Percentiles rank a stretch among this genome's conserved stretches.
phyloP scores from a whole-genome alignment of 1,140 invertebrate species.

The Sycophaga agraensis region DNA sequence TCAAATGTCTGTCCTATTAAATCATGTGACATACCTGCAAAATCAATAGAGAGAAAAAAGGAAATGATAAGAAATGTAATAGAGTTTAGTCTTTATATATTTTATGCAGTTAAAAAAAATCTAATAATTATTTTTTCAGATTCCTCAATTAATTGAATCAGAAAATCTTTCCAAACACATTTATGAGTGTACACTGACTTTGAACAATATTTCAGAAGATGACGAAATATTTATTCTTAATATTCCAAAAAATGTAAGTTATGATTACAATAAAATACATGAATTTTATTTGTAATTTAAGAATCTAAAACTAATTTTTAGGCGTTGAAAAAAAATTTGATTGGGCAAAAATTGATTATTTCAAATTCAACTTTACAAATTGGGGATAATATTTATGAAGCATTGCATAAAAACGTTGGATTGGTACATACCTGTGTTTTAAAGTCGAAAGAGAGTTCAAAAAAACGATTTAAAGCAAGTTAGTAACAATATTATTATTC shows the following conservation, averaged over 20 bases:
- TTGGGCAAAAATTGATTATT: conserved; percentile 14
- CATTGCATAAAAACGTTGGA: not conserved
- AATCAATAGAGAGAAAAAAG: too few species aligned
- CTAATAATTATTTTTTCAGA: conserved; percentile 8
- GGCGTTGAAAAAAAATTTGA: conserved; percentile 16
- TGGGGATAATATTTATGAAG: conserved; percentile 1
- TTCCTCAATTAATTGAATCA: conserved; percentile 12
- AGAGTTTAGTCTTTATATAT: too few species aligned
- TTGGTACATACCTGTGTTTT: conserved; percentile 12
- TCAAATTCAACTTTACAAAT: not conserved
- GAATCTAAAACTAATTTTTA: conserved; percentile 6
- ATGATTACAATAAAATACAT: too few species aligned
- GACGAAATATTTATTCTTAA: conserved; percentile 26
- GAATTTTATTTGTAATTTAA: not conserved
- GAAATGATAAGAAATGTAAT: too few species aligned
- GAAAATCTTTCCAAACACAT: conserved; percentile 3
- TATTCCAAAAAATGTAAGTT: conserved; percentile 20
- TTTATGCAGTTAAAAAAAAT: not conserved
- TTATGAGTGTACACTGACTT: not conserved
- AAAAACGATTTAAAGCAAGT: conserved; percentile 7
- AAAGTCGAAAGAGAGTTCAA: not conserved
- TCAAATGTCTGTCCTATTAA: too few species aligned
- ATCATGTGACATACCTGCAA: too few species aligned
- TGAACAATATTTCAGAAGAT: conserved; percentile 11
- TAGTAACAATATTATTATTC: not conserved